A percentile compares a stretch with the other conserved stretches of the same genome.
Conservation (phyloP, 1,140 invertebrate species). For the Hormaphis cornu region DNA sequence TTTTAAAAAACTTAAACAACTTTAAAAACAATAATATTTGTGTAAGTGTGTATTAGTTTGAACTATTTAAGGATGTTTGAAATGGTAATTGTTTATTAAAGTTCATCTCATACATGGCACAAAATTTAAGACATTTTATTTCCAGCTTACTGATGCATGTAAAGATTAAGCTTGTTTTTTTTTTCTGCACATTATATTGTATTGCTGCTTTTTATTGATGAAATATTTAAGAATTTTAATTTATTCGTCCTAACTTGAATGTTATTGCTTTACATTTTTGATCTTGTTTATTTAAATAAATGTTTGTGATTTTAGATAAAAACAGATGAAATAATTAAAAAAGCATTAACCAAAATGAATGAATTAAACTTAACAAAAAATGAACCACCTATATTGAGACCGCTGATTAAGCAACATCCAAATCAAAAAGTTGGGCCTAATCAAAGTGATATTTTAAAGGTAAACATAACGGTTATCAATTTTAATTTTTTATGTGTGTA, state of each 20-base stretch:
- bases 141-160: too few species aligned
- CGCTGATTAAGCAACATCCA: neutral
- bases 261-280: too few species aligned
- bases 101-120: too few species aligned
- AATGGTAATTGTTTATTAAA: too few species aligned
- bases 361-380: neutral
- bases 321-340: neutral
- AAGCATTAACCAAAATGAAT: neutral
- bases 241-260: too few species aligned
- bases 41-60: neutral
- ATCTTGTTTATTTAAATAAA: neutral
- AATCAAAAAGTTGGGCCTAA: slow-evolving; percentile 35
- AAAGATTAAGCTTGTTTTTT: too few species aligned
- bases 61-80: too few species aligned
- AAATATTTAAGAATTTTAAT: too few species aligned
- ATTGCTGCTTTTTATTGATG: too few species aligned
- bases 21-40: neutral
- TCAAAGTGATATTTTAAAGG: slow-evolving; percentile 44
- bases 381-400: neutral
- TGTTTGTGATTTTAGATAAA: neutral
- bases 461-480: neutral
- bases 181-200: too few species aligned
- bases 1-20: neutral
- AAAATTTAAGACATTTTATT: too few species aligned
- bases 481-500: too few species aligned